Conservation (phyloP, 2,113 vertebrate species). For the Mystacornis crossleyi region DNA sequence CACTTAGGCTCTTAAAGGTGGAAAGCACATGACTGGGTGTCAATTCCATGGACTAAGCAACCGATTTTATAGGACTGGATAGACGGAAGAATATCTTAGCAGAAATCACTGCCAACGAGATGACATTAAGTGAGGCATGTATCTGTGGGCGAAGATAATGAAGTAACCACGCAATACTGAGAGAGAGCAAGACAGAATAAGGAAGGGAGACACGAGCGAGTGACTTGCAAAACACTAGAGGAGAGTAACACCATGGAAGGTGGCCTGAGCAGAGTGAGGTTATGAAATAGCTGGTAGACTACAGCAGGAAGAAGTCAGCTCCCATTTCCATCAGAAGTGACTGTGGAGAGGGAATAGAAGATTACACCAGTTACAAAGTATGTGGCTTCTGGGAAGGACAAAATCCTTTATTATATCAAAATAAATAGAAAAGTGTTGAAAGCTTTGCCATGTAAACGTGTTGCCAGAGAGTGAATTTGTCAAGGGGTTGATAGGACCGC, state of each 20-base stretch:
- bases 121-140: neutral
- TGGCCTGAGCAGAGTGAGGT: neutral
- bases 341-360: neutral
- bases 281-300: neutral
- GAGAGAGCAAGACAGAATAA: neutral
- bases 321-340: neutral
- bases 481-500: neutral
- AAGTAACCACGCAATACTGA: neutral
- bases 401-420: neutral
- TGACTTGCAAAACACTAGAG: neutral
- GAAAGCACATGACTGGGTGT: neutral
- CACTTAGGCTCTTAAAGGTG: neutral
- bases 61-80: neutral
- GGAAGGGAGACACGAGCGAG: neutral
- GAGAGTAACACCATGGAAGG: neutral
- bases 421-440: neutral
- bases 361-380: neutral
- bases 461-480: neutral
- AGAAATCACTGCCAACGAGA: neutral
- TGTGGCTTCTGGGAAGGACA: neutral
- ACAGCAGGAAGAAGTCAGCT: neutral
- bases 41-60: neutral
- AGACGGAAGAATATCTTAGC: neutral
- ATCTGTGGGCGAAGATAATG: neutral
- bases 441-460: neutral